A percentile compares a stretch with the other conserved stretches of the same genome.
Evolutionary conservation across 2,888 invertebrate genomes (phyloP).

Genomic region (Meliscaeva auricollis): DNA sequence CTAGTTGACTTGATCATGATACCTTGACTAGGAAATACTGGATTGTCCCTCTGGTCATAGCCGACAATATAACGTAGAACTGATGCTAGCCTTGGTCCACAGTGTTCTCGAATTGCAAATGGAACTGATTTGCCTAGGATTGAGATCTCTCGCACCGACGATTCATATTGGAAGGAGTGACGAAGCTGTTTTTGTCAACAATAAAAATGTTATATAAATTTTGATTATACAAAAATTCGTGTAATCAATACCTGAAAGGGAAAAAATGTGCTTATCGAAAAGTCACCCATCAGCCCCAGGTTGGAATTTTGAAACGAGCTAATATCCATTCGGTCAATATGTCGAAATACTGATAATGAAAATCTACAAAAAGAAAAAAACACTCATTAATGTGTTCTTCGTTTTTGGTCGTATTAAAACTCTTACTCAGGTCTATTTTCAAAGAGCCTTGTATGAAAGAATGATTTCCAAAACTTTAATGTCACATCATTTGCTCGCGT

Average conservation of each 20-base stretch:
- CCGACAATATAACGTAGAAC: slow-evolving; percentile 91
- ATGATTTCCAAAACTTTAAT: slow-evolving; percentile 92
- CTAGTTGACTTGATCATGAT: slow-evolving; percentile 89
- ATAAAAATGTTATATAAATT: slow-evolving; percentile 53
- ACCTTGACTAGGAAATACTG: slow-evolving; percentile 92
- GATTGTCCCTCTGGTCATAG: slow-evolving; percentile 92
- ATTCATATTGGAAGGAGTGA: slow-evolving; percentile 96
- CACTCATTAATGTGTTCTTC: neutral
- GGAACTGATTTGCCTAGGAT: slow-evolving; percentile 90
- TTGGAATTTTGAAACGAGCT: slow-evolving; percentile 91
- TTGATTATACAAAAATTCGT: neutral
- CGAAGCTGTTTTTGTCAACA: slow-evolving; percentile 86
- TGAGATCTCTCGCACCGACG: slow-evolving; percentile 91
- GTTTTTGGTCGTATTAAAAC: too few relatives aligned
- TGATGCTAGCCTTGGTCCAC: slow-evolving; percentile 95
- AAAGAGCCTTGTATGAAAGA: slow-evolving; percentile 88
- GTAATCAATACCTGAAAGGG: slow-evolving; percentile 83
- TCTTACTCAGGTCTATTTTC: slow-evolving; percentile 87
- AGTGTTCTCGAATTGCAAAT: slow-evolving; percentile 93
- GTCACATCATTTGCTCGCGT: slow-evolving; percentile 93
- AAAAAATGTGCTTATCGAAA: slow-evolving; percentile 87
- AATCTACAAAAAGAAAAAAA: slow-evolving; percentile 85
- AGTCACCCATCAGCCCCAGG: slow-evolving; percentile 91
- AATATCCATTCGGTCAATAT: slow-evolving; percentile 83
- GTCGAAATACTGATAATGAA: slow-evolving; percentile 90